Conservation (phyloP, 2,113 vertebrate genomes). For the Campylorhamphus procurvoides region DNA sequence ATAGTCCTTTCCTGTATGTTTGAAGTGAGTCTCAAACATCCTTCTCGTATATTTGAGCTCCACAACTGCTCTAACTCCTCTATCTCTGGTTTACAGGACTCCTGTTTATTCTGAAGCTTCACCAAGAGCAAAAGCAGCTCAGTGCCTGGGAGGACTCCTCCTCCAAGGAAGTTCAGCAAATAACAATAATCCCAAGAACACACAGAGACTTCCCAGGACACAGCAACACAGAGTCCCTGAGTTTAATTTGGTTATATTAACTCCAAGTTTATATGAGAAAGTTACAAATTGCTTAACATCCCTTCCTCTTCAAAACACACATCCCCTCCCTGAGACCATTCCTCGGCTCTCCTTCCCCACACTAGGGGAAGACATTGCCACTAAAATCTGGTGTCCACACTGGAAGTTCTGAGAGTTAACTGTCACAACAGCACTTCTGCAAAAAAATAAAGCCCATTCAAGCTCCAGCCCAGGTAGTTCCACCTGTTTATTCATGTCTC, state of each 20-base stretch:
- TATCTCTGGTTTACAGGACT: neutral
- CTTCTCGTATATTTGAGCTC: neutral
- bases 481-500: rapidly evolving
- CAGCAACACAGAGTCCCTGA: neutral
- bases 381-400: neutral
- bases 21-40: neutral
- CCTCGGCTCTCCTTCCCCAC: neutral
- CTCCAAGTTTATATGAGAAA: neutral
- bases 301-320: neutral
- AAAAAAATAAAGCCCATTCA: neutral
- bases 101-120: neutral
- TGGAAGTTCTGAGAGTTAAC: neutral
- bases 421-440: neutral
- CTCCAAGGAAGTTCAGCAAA: neutral
- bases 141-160: neutral
- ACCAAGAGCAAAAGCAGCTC: neutral
- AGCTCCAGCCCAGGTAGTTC: neutral
- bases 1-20: neutral
- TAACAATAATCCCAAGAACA: neutral
- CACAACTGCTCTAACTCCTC: neutral
- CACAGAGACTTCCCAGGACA: neutral
- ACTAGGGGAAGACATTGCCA: neutral
- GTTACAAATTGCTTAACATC: neutral
- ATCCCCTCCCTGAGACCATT: neutral
- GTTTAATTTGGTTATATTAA: neutral